Evolutionary conservation across 2,797 vertebrate species (phyloP).

Genomic region (Schizopygopsis malacanthus): DNA sequence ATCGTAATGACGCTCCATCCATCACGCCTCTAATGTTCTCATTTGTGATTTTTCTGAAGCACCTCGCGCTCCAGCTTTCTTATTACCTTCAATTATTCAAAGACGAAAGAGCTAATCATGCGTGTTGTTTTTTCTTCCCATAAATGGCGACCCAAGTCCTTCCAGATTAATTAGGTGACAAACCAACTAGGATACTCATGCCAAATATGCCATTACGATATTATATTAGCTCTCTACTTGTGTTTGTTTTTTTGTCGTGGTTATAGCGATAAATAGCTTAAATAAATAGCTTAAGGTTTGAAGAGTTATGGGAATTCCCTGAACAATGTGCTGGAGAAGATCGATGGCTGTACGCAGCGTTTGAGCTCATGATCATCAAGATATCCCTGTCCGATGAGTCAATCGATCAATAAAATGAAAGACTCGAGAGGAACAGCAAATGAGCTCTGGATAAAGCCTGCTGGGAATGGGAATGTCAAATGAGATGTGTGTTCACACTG

Average conservation of each 20-base stretch:
- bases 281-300: conserved; percentile 19
- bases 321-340: conserved; percentile 39
- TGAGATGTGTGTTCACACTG: not conserved
- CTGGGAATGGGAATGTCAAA: conserved; percentile 4
- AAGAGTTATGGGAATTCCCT: conserved; percentile 41
- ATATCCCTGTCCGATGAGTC: conserved; percentile 42
- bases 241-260: conserved; percentile 6
- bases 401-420: conserved; percentile 39
- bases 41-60: conserved; percentile 55
- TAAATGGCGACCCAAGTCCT: conserved; percentile 8
- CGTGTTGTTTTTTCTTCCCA: conserved; percentile 48
- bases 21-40: conserved; percentile 57
- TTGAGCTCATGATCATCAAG: conserved; percentile 32
- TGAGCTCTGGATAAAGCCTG: conserved; percentile 26
- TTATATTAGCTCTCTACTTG: conserved; percentile 19
- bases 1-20: conserved; percentile 29
- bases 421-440: conserved; percentile 17
- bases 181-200: conserved; percentile 4
- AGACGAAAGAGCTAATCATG: conserved; percentile 48
- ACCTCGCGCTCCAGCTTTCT: conserved; percentile 36
- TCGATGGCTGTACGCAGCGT: conserved; percentile 23
- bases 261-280: conserved; percentile 32
- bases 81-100: conserved; percentile 55
- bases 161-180: conserved; percentile 42
- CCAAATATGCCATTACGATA: conserved; percentile 23